phyloP scores from a whole-genome alignment of 2,113 vertebrate genomes.

The Heterocephalus glaber region DNA sequence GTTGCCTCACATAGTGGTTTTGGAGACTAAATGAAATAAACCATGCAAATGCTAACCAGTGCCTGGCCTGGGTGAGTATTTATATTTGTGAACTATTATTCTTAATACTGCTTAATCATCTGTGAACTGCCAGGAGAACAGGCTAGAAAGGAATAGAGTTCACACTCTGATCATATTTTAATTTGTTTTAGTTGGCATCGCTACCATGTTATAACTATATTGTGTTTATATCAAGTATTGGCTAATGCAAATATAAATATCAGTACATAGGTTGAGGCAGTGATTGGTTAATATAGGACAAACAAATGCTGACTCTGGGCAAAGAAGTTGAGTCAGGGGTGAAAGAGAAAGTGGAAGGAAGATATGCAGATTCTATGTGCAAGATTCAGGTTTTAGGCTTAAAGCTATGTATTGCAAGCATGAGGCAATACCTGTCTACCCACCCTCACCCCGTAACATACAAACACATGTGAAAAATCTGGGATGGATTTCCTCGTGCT shows the following conservation, averaged over 20 bases:
- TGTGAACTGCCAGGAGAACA: neutral
- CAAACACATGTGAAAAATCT: neutral
- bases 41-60: neutral
- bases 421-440: neutral
- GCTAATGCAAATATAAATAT: neutral
- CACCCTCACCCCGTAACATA: neutral
- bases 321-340: neutral
- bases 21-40: neutral
- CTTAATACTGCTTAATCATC: neutral
- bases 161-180: neutral
- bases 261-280: neutral
- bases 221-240: neutral
- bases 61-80: neutral
- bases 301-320: neutral
- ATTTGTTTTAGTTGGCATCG: neutral
- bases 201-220: neutral
- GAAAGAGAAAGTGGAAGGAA: neutral
- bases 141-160: neutral
- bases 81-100: neutral
- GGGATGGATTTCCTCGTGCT: neutral
- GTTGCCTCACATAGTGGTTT: neutral
- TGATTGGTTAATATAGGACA: neutral
- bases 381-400: neutral
- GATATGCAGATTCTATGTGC: fast-evolving
- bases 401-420: neutral